Conservation (phyloP, 2,888 invertebrate genomes). For the Entomobrya multifasciata region DNA sequence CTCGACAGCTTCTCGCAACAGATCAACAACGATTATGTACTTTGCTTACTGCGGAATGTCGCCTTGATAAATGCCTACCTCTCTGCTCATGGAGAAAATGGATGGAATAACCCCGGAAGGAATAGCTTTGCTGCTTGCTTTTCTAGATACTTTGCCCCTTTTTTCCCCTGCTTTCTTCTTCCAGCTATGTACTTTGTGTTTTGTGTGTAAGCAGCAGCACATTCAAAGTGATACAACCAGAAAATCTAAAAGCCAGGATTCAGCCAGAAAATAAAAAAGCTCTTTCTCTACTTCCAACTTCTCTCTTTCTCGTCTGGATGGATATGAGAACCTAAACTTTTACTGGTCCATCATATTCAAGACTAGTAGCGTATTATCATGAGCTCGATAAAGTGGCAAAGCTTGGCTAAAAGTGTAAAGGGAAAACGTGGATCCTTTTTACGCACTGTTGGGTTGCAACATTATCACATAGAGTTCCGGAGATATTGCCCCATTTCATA, state of each 20-base stretch:
- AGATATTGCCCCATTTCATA: conserved; percentile 2
- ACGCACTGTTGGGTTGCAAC: conserved; percentile 29
- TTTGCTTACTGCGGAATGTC: conserved; percentile 39
- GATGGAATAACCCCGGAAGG: conserved; percentile 52
- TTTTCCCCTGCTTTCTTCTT: conserved; percentile 40
- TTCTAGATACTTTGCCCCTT: conserved; percentile 34
- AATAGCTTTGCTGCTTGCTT: conserved; percentile 32
- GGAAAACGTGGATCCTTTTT: conserved; percentile 49
- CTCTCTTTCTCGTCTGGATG: no score
- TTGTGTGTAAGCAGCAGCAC: neutral
- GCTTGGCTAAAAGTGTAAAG: conserved; percentile 7
- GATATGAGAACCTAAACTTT: conserved; percentile 23
- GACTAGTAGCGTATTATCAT: conserved; percentile 33
- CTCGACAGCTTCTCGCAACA: conserved; percentile 24
- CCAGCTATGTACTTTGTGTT: conserved; percentile 30
- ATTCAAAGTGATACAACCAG: neutral
- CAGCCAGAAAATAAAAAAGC: neutral
- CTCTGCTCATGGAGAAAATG: conserved; percentile 31
- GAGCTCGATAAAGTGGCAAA: conserved; percentile 28
- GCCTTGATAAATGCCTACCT: conserved; percentile 22
- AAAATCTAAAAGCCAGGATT: conserved; percentile 31
- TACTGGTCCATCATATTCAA: conserved; percentile 34
- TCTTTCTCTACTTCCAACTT: no score
- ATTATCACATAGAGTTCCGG: conserved; percentile 31
- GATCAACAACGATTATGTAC: conserved; percentile 50